Base-by-base conservation (phyloP, 2,888 invertebrate species). In the Ophion obscuratus region DNA sequence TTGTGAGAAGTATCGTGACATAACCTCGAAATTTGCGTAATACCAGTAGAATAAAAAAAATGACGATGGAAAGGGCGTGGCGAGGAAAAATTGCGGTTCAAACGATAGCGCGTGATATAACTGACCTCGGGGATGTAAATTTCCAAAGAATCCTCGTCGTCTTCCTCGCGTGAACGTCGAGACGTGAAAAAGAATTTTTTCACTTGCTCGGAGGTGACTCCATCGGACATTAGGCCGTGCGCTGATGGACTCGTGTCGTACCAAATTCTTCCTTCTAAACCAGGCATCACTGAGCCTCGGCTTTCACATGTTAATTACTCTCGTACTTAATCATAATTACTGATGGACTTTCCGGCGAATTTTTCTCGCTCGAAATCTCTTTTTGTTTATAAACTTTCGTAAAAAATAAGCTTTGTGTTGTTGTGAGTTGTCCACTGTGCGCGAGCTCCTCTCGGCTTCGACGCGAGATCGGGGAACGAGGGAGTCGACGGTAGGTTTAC, bases 101-200 rank as follows among this genome's bases (percentile, higher is more conserved):
- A 53, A 68, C 27, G 64, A 64, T 75, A 62, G 11, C 17, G 6
- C 31, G 53, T 36, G 24, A 68, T 36, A 59, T 20, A 82, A 77
- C 88, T 93, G 95, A 97, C 97, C 95, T 97, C 97, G 4, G 97
- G 98, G 91, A 98, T 97, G 89, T 96, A 95, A 88, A 98, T 96
- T 95, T 97, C 97, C 90, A 98, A 94, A 90, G 95, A 96, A 92
- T 97, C 97, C 94, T 96, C 96, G 92, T 96, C 95, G 84, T 95
- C 85, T 47, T 81, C 75, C 40, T 85, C 86, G 76, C 88, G 88
- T 27, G 95, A 95, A 91, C 95, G 95, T 92, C 96, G 96, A 86
- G 97, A 97, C 86, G 96, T 96, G 94, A 98, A 98, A 89, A 97
- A 96, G 94, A 97, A 98, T 94, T 97, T 97, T 95, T 97, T 97